phyloP scores from a whole-genome alignment of 2,888 invertebrate species.

The Pimpla rufipes region DNA sequence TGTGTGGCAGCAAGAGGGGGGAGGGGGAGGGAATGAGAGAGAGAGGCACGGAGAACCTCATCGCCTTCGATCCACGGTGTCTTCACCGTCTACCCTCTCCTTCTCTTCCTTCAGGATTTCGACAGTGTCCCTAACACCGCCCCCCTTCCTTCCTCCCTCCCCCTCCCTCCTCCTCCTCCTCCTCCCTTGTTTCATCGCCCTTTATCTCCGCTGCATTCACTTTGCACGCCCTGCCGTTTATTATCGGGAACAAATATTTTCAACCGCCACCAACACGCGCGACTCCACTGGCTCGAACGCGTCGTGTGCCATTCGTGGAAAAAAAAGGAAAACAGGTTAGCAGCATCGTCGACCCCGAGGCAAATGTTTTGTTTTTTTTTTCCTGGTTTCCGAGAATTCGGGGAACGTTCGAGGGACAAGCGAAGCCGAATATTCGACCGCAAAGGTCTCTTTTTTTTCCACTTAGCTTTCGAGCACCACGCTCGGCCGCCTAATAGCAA shows the following conservation, averaged over 20 bases:
- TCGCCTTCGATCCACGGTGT: conserved; percentile 53
- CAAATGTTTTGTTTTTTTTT: too few species aligned
- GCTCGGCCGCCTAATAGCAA: too few species aligned
- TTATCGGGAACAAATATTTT: neutral
- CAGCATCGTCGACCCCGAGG: too few species aligned
- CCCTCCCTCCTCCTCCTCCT: conserved; percentile 62
- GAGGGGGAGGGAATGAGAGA: neutral
- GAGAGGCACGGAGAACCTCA: conserved; percentile 26
- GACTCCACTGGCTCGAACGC: neutral
- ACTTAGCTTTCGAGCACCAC: conserved; percentile 34
- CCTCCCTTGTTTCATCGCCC: conserved; percentile 6
- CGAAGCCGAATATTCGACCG: conserved; percentile 49
- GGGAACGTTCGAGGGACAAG: too few species aligned
- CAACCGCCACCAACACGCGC: neutral
- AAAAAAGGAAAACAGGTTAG: too few species aligned
- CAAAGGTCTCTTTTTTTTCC: conserved; percentile 70
- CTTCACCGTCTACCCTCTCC: conserved; percentile 34
- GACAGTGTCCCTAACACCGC: conserved; percentile 84
- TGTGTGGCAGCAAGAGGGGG: too few species aligned
- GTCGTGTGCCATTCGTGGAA: too few species aligned
- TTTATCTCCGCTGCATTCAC: neutral
- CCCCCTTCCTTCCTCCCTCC: conserved; percentile 77
- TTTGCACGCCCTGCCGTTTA: conserved; percentile 6
- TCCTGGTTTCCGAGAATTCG: too few species aligned
- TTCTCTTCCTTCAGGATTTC: conserved; percentile 51